A percentile compares a stretch with the other conserved stretches of the same genome.
These are phyloP conservation scores for Leptopilina drosophilae DNA, from an alignment of 2,888 invertebrate genomes.

Conservation along the genomic window DNA sequence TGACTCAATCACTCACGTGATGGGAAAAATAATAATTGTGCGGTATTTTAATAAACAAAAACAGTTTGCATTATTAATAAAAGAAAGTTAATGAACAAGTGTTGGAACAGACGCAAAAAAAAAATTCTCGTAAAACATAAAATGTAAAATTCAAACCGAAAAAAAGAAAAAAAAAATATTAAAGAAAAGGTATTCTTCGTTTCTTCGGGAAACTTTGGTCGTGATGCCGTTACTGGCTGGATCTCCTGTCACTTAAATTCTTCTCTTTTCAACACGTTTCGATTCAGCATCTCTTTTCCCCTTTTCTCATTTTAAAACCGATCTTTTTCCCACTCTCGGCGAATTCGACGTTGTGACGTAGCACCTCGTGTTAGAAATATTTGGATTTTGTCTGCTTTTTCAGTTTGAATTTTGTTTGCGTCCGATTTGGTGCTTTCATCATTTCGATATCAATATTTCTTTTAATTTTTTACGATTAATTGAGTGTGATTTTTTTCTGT, in stretches of 20 bases:
- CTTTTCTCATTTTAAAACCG: not conserved
- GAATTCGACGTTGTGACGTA: constrained; percentile 2
- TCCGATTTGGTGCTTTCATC: no score
- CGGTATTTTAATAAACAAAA: no score
- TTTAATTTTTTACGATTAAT: no score
- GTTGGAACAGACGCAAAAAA: not conserved
- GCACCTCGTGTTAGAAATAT: not conserved
- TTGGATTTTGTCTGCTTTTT: no score
- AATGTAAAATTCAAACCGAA: not conserved
- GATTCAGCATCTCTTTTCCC: constrained; percentile 2
- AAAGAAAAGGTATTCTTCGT: not conserved
- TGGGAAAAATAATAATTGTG: no score
- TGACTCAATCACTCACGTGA: no score
- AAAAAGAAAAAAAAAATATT: not conserved
- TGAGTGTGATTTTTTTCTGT: not conserved
- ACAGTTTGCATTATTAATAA: no score
- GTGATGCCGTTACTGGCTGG: not conserved
- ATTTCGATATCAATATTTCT: no score
- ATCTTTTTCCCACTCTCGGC: not conserved
- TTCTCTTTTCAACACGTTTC: not conserved
- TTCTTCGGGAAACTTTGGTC: not conserved
- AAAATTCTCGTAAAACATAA: not conserved
- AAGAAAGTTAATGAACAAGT: not conserved
- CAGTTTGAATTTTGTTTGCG: no score
- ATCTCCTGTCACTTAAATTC: not conserved